phyloP scores from a whole-genome alignment of 2,888 invertebrate genomes.

The Vannuccia rotundouncinata region DNA sequence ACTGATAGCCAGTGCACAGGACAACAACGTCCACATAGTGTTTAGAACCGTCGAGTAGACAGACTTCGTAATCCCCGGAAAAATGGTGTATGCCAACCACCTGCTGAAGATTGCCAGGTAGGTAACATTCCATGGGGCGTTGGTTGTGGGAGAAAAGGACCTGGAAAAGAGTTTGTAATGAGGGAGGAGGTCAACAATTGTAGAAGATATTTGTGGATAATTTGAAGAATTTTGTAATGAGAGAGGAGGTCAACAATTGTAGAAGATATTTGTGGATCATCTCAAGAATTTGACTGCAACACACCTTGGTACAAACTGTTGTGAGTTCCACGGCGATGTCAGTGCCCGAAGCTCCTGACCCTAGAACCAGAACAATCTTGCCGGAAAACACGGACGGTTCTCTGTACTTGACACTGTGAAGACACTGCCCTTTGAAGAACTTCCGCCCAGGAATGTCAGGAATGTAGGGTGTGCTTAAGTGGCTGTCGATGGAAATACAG shows the following conservation, averaged over 20 bases:
- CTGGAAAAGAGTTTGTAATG: too few species aligned
- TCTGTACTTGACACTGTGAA: constrained; percentile 80
- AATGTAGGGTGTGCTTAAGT: constrained; percentile 71
- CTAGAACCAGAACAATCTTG: constrained; percentile 69
- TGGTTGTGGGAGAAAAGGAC: constrained; percentile 51
- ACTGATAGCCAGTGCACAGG: constrained; percentile 71
- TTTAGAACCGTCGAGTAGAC: constrained; percentile 42
- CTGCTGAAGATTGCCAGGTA: constrained; percentile 47
- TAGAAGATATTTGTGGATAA: too few species aligned
- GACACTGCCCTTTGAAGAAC: constrained; percentile 60
- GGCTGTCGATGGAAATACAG: too few species aligned
- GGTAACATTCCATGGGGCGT: constrained; percentile 40
- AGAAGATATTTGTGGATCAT: too few species aligned
- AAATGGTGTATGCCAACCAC: constrained; percentile 46
- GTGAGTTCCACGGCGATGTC: constrained; percentile 68
- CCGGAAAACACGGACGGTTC: constrained; percentile 65
- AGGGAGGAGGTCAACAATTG: too few species aligned
- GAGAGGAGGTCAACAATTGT: too few species aligned
- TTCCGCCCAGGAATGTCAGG: constrained; percentile 67
- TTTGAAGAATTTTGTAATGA: too few species aligned
- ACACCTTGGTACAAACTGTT: constrained; percentile 51
- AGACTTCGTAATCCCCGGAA: constrained; percentile 37
- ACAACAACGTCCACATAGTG: constrained; percentile 65
- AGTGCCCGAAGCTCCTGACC: constrained; percentile 77
- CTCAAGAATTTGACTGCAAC: too few species aligned